These are phyloP conservation scores for Hemiscyllium ocellatum DNA, from an alignment of 2,113 vertebrate genomes.

Conservation along the genomic window DNA sequence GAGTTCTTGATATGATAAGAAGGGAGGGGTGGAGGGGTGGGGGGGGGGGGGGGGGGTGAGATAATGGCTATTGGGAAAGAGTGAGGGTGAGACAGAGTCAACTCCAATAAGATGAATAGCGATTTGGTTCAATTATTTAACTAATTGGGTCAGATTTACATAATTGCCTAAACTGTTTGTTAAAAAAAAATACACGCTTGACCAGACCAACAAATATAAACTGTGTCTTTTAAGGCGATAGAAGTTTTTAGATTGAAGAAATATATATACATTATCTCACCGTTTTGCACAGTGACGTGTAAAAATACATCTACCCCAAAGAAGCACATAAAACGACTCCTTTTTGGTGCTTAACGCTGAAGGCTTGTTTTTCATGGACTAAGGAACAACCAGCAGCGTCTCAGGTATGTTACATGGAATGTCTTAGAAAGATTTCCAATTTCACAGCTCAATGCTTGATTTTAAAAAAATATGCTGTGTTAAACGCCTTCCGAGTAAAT, in stretches of 20 bases:
- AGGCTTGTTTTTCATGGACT: background rate
- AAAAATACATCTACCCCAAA: constrained; percentile 34
- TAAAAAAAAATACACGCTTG: background rate
- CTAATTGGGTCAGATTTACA: background rate
- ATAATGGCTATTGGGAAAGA: background rate
- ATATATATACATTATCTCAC: constrained; percentile 22
- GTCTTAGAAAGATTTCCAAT: background rate
- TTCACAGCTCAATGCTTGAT: background rate
- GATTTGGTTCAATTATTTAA: background rate
- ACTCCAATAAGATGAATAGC: background rate
- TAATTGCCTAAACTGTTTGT: background rate
- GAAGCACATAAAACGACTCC: constrained; percentile 11
- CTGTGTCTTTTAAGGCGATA: background rate
- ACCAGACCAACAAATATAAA: constrained; percentile 19
- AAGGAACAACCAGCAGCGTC: background rate
- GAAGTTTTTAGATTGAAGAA: background rate
- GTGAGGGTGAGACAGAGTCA: background rate
- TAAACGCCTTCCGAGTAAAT: background rate
- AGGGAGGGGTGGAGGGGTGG: no score
- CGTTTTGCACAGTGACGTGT: background rate
- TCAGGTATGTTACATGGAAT: background rate
- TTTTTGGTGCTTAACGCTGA: background rate
- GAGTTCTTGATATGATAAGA: background rate
- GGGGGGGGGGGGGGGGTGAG: no score
- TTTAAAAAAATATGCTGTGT: background rate